These are phyloP conservation scores for Ochlodes sylvanus DNA, from an alignment of 2,888 invertebrate species.

Conservation along the genomic window DNA sequence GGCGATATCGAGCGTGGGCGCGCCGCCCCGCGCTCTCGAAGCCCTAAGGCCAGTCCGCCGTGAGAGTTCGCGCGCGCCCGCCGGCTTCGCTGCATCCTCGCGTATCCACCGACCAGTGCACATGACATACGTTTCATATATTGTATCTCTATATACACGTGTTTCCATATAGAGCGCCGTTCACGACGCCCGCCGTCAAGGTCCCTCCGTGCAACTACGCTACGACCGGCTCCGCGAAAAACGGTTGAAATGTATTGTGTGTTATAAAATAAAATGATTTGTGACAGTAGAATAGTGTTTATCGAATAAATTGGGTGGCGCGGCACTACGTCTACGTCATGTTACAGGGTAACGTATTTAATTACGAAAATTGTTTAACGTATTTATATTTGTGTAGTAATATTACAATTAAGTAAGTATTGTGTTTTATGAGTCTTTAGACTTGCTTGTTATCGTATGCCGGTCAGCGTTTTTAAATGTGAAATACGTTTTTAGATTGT, in stretches of 20 bases:
- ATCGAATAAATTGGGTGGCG: conserved; percentile 69
- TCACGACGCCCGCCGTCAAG: conserved; percentile 36
- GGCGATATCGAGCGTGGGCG: conserved; percentile 83
- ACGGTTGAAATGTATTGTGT: conserved; percentile 61
- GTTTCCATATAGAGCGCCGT: conserved; percentile 36
- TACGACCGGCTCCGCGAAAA: conserved; percentile 44
- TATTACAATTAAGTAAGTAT: background rate
- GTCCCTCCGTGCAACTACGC: conserved; percentile 19
- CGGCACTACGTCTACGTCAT: conserved; percentile 72
- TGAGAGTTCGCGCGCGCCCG: conserved; percentile 66
- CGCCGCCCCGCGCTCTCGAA: conserved; percentile 77
- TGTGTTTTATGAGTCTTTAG: background rate
- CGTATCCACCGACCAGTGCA: conserved; percentile 49
- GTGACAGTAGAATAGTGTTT: conserved; percentile 73
- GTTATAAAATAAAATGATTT: conserved; percentile 68
- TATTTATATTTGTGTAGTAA: conserved; percentile 42
- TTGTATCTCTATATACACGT: conserved; percentile 51
- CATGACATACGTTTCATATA: conserved; percentile 51
- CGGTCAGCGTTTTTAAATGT: background rate
- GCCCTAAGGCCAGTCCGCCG: conserved; percentile 72
- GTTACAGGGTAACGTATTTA: conserved; percentile 70
- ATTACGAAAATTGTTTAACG: conserved; percentile 28
- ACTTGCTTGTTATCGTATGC: background rate
- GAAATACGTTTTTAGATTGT: too few species aligned
- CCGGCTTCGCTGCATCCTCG: conserved; percentile 46